Base-by-base conservation (phyloP, 2,888 invertebrate genomes). In the Leuctra nigra region DNA sequence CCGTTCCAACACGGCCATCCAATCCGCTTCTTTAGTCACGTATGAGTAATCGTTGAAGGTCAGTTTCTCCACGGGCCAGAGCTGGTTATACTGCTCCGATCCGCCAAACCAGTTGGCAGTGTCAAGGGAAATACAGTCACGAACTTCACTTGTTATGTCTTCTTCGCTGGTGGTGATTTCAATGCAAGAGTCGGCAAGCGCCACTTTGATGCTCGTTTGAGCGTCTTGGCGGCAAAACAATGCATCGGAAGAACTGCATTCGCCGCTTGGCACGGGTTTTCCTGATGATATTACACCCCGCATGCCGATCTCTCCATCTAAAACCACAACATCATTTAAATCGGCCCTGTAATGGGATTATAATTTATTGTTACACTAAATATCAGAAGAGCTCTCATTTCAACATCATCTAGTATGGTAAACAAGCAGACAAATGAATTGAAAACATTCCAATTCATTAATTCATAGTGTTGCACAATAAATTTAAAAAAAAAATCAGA, bases 41-140 rank as follows among this genome's bases (percentile, higher is more conserved):
- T 81, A 79, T 0, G 83, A 76, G 64, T 79, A 79, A 58, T 80
- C 77, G 4, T 75, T 63, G 14, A 79, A 73, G 13, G 71, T 71
- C 55, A 76, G 67, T 55, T 80, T 74, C 63, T 85, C 80, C 24
- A 84, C 73, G 0, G 85, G 84, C 83, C 84, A 86, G 62, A 77
- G 73, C 61, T 84, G 83, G 46, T 75, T 63, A 36, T 77, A 76
- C 47, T 77, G 74, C 65, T 84, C 79, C 0, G 83, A 81, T 0
- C 85, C 84, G 1, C 82, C 84, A 65, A 44, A 58, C 87, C 87
- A 87, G 64, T 83, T 76, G 3, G 65, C 66, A 11, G 57, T 48
- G 1, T 57, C 63, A 18, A 64, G 60, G 3, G 62, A 59, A 35
- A 64, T 61, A 52, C 65, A 65, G 24, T 66, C 64, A 55, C 47